Base-by-base conservation (phyloP, 2,888 invertebrate species). In the Sabatieria punctata region DNA sequence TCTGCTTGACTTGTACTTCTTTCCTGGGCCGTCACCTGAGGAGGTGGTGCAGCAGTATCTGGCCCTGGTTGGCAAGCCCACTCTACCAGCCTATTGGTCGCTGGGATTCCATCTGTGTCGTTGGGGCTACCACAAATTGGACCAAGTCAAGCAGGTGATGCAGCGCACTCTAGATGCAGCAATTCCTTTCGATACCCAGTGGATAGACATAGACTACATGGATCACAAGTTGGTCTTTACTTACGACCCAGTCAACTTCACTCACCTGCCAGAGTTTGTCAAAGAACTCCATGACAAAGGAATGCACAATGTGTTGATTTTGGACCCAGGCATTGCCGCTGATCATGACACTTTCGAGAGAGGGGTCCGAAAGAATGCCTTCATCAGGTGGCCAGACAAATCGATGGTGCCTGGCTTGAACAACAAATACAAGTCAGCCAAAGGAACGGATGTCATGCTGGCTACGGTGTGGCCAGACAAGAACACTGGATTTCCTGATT, bases 131-230 rank as follows among this genome's bases (percentile, higher is more conserved):
- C 45, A 6, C 19, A 40, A 40, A 8, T 19, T 40, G 22, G 4
- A 18, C 4, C 8, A 40, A 8, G n/a, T 40, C 4, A 6, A 40
- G n/a, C 4, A 8, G 4, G 40, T 40, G n/a, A 8, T 6, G 19
- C 22, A 40, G n/a, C 21, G 40, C 6, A 40, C 8, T 11, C 8
- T 21, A 22, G 8, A 19, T 8, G 40, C 40, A 4, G 11, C 8
- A 4, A 40, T 40, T 22, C 61, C 65, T 11, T 82, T 59, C 57
- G 59, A 59, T 50, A 57, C 77, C 1, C 81, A 82, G 62, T 4
- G 82, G 82, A 82, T 80, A 57, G 84, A 83, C 64, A 72, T 83
- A 49, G 83, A 84, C 66, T 82, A 81, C 60, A 83, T 83, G 82
- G 70, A 75, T 22, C 71, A 75, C 37, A 73, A 73, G 42, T 80